A percentile compares a stretch with the other conserved stretches of the same genome.
phyloP scores from a whole-genome alignment of 1,140 invertebrate genomes.

The Leptinotarsa texana region DNA sequence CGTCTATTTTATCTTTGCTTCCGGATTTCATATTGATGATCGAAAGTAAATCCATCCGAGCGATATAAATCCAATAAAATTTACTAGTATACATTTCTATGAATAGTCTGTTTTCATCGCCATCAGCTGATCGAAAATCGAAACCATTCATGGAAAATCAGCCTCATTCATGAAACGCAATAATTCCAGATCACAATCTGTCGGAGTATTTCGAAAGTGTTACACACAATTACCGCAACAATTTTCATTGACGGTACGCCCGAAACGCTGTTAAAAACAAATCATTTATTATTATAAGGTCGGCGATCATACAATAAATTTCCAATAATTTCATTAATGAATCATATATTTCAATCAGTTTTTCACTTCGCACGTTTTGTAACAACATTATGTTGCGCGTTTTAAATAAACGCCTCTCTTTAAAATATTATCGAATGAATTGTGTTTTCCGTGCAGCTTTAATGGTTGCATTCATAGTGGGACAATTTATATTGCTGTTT shows the following conservation, averaged over 20 bases:
- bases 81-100: too few relatives aligned
- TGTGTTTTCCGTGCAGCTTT: not conserved
- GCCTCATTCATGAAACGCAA: not conserved
- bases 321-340: constrained; percentile 11
- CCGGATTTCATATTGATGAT: too few relatives aligned
- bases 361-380: constrained; percentile 1
- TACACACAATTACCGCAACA: constrained; percentile 10
- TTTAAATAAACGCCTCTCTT: constrained; percentile 3
- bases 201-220: constrained; percentile 9
- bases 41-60: too few relatives aligned
- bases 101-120: too few relatives aligned
- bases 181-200: not conserved
- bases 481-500: too few relatives aligned
- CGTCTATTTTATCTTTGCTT: too few relatives aligned
- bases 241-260: constrained; percentile 7
- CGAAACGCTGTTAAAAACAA: constrained; percentile 21
- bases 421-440: not conserved
- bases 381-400: constrained; percentile 15
- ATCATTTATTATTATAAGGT: constrained; percentile 23
- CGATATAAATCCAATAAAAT: too few relatives aligned
- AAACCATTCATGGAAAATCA: not conserved
- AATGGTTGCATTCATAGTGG: not conserved
- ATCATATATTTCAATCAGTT: constrained; percentile 16
- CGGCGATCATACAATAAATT: constrained; percentile 4
- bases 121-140: too few relatives aligned